Evolutionary conservation across 2,113 vertebrate species (phyloP), one percentile per base, ranked within the genome.

Genomic region (Thamnophis sirtalis): DNA sequence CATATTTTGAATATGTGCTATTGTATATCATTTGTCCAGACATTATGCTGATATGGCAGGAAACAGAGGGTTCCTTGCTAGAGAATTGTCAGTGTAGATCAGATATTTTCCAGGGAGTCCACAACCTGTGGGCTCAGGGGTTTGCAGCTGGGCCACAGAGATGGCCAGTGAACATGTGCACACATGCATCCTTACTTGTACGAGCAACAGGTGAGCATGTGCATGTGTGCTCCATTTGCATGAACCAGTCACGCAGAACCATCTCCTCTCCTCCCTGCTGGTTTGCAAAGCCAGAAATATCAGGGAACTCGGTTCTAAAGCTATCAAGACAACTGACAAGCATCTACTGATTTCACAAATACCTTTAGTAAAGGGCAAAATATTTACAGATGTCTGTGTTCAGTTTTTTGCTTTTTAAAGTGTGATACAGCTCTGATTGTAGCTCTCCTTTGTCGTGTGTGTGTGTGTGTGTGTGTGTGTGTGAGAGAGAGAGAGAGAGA

Each of bases 181-280:
- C 9, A 26, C 8, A 58, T 8, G 3, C 22, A 58, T 58, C 55
- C 55, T 56, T 21, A 56, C 55, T 24, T 56, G 7, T 58, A 8
- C 2, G 22, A 58, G 8, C 8, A 26, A 8, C 22, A 58, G 22
- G 22, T 2, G 0, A 58, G 21, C 22, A 0, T 0, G 8, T 26
- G 22, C 56, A 58, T 26, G 22, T 26, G 2, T 58, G 22, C 3
- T 58, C 2, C 56, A 58, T 26, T 58, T 58, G 56, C 8, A 0
- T 9, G 22, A 58, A 7, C 56, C 22, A 26, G 2, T 9, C 56
- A 58, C 1, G 8, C 24, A 58, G 24, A 58, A 26, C 56, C 56
- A 58, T 58, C 24, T 58, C 56, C 56, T 3, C 56, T 26, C 8
- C 56, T 26, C 56, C 56, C 56, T 0, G 0, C 22, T 26, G 56